Base-by-base conservation (phyloP, 2,797 vertebrate species). In the Phoeniculus purpureus region DNA sequence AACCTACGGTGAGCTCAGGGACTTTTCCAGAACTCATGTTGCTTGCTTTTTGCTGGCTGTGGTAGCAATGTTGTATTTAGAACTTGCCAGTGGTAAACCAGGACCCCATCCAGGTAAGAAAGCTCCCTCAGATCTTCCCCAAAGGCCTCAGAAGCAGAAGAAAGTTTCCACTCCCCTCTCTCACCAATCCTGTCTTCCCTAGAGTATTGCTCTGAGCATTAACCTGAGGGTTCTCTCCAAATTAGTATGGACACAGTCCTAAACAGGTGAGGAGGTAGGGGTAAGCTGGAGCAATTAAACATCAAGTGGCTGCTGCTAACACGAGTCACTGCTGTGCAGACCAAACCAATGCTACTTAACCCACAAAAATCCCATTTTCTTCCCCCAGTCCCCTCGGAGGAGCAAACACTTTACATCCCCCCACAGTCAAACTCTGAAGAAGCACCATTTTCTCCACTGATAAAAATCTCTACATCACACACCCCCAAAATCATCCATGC, bases 281-380 rank as follows among this genome's bases (percentile, higher is more conserved):
- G 6, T 27, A 73, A 50, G 12, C 26, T 23, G 32, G 48, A 77
- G 23, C 68, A 29, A 45, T 31, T 29, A 56, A 81, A 58, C 19
- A 51, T 7, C 2, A 11, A 56, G 51, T 9, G 29, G 34, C 59
- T 75, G 64, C 54, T 74, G 31, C 75, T 58, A 26, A 48, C 37
- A 8, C 0, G 40, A 81, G 25, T 4, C 3, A 5, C 22, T 25
- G 32, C 29, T 26, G 43, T 1, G 1, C 1, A 5, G 43, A 47
- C n/a, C 17, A 59, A 48, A 80, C 9, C 0, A 1, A 17, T 4
- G 5, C 17, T 56, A 86, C 15, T 43, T 15, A 22, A 32, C 51
- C 1, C 9, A 45, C 56, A 68, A 40, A 47, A 55, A 22, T 8
- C 40, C 12, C 11, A 8, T 22, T 31, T 83, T 52, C 66, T 48